Conservation (phyloP, 1,140 invertebrate species). For the Drosophila nigrodunni region DNA sequence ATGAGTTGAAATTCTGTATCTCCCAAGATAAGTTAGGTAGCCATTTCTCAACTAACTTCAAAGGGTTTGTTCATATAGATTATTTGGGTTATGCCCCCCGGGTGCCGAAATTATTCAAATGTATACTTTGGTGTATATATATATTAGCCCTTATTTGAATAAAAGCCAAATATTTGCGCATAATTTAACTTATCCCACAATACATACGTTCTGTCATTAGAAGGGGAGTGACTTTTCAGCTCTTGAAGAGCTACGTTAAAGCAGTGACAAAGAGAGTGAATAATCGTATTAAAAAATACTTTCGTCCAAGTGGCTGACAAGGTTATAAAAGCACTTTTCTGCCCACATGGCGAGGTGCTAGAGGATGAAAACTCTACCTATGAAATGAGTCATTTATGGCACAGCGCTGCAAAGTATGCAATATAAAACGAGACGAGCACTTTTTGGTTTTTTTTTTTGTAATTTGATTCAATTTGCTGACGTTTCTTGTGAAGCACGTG, state of each 20-base stretch:
- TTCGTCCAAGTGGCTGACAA: conserved; percentile 4
- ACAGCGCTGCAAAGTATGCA: conserved; percentile 35
- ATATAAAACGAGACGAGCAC: conserved; percentile 16
- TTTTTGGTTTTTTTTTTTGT: conserved; percentile 9
- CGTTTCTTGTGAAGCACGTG: conserved; percentile 30
- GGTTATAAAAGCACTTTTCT: not conserved
- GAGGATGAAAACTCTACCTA: conserved; percentile 5
- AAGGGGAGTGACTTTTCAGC: too few relatives aligned
- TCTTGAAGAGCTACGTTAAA: too few relatives aligned
- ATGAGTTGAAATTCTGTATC: not conserved
- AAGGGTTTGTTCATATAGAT: too few relatives aligned
- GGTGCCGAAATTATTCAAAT: too few relatives aligned
- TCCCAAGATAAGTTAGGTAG: not conserved
- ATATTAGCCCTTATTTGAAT: too few relatives aligned
- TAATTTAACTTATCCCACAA: too few relatives aligned
- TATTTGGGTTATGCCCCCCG: too few relatives aligned
- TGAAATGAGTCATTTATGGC: conserved; percentile 29
- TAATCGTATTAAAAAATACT: conserved; percentile 2
- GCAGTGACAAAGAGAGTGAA: not conserved
- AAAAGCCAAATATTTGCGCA: too few relatives aligned
- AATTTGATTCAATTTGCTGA: conserved; percentile 49
- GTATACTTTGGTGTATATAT: too few relatives aligned
- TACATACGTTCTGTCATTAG: too few relatives aligned
- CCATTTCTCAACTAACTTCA: not conserved
- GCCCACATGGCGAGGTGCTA: not conserved